phyloP scores from a whole-genome alignment of 2,113 vertebrate genomes.

The Coptodon bakossiorum region DNA sequence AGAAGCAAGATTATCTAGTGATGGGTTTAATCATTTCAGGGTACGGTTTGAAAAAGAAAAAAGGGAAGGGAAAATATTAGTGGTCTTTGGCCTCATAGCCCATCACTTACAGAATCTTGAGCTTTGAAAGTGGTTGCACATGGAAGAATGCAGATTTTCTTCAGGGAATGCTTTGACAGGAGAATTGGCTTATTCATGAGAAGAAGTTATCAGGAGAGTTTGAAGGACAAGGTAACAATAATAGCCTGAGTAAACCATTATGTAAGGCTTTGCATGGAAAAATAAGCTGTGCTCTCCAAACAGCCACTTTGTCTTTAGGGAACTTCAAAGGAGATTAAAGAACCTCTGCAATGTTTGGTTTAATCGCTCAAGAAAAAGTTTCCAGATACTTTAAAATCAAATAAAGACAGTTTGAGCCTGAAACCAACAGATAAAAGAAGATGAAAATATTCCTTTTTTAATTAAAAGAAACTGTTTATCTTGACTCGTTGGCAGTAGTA shows the following conservation, averaged over 20 bases:
- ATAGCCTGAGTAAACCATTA: constrained; percentile 36
- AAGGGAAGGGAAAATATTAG: constrained; percentile 30
- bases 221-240: constrained; percentile 53
- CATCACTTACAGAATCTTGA: constrained; percentile 23
- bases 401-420: background rate
- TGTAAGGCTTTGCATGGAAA: constrained; percentile 24
- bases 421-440: background rate
- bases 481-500: background rate
- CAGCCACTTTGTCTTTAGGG: constrained; percentile 4
- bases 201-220: constrained; percentile 26
- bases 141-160: constrained; percentile 41
- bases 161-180: constrained; percentile 33
- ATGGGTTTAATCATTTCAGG: constrained; percentile 48
- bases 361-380: constrained; percentile 20
- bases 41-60: constrained; percentile 15
- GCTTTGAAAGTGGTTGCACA: constrained; percentile 53
- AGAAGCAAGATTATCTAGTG: constrained; percentile 25
- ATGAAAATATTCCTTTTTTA: background rate
- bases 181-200: constrained; percentile 35
- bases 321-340: constrained; percentile 43
- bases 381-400: constrained; percentile 21
- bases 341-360: constrained; percentile 16
- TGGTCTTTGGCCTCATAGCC: constrained; percentile 33
- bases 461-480: background rate
- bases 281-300: constrained; percentile 5